Evolutionary conservation across 2,888 invertebrate genomes (phyloP).

Genomic region (Rambutsinella grinnellia): DNA sequence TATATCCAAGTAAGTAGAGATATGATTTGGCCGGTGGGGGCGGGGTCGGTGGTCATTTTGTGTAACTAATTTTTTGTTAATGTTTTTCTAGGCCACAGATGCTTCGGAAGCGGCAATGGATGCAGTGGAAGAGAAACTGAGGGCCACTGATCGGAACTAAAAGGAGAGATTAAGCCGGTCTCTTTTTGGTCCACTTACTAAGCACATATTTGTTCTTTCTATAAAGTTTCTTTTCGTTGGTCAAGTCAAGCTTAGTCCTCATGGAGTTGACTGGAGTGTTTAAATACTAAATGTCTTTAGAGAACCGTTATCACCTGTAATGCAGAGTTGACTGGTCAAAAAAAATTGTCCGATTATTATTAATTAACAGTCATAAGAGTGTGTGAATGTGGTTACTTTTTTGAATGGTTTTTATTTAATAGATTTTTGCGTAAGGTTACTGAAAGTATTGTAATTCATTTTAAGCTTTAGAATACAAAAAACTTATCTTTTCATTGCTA

Average conservation of each 20-base stretch:
- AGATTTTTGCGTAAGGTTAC: conserved; percentile 36
- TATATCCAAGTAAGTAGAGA: conserved; percentile 80
- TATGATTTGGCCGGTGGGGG: background rate
- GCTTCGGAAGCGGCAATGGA: conserved; percentile 93
- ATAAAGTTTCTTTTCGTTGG: conserved; percentile 45
- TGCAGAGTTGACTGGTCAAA: conserved; percentile 45
- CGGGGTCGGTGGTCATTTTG: background rate
- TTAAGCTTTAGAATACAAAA: conserved; percentile 37
- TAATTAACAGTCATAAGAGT: conserved; percentile 42
- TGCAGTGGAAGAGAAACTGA: conserved; percentile 93
- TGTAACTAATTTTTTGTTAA: background rate
- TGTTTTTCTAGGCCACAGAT: conserved; percentile 82
- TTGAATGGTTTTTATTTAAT: conserved; percentile 39
- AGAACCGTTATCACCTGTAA: conserved; percentile 31
- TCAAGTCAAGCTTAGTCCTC: conserved; percentile 51
- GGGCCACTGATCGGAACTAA: conserved; percentile 94
- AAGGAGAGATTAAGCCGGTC: conserved; percentile 25
- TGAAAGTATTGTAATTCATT: conserved; percentile 32
- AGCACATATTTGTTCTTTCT: conserved; percentile 50
- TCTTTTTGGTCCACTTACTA: conserved; percentile 46
- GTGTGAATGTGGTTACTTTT: conserved; percentile 41
- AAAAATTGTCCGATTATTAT: conserved; percentile 31
- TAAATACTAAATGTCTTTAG: conserved; percentile 16
- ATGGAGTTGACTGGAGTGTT: conserved; percentile 41
- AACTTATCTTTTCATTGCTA: conserved; percentile 18